Evolutionary conservation across 1,140 invertebrate genomes (phyloP).

Genomic region (Ips typographus): DNA sequence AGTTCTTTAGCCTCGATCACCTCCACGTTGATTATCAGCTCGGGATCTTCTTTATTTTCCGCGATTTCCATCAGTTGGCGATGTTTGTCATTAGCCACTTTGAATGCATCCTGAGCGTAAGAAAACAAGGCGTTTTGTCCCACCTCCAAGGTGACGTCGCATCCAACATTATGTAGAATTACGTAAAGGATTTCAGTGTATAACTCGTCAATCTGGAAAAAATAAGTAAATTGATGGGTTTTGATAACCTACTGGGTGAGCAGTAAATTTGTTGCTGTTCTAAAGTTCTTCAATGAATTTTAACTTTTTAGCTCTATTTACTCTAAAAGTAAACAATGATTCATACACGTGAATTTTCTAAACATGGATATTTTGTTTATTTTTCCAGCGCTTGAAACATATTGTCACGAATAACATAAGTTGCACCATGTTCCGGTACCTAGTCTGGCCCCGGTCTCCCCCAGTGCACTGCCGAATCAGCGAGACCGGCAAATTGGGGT

Average conservation of each 20-base stretch:
- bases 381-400: too few relatives aligned
- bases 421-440: too few relatives aligned
- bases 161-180: constrained; percentile 87
- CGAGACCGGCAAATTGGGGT: too few relatives aligned
- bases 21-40: constrained; percentile 89
- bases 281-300: too few relatives aligned
- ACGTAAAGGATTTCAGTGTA: constrained; percentile 92
- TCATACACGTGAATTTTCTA: too few relatives aligned
- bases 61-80: constrained; percentile 67
- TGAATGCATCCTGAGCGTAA: constrained; percentile 88
- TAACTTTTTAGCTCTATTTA: too few relatives aligned
- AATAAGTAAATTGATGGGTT: constrained; percentile 1
- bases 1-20: constrained; percentile 92
- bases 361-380: too few relatives aligned
- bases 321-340: too few relatives aligned
- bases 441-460: too few relatives aligned
- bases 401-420: too few relatives aligned
- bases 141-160: constrained; percentile 68
- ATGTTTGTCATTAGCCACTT: constrained; percentile 75
- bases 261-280: too few relatives aligned
- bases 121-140: constrained; percentile 71
- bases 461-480: too few relatives aligned
- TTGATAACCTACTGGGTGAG: background rate
- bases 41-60: constrained; percentile 80
- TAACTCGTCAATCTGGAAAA: constrained; percentile 81